Evolutionary conservation across 1,140 invertebrate species (phyloP).

Genomic region (Sarcophaga peregrina): DNA sequence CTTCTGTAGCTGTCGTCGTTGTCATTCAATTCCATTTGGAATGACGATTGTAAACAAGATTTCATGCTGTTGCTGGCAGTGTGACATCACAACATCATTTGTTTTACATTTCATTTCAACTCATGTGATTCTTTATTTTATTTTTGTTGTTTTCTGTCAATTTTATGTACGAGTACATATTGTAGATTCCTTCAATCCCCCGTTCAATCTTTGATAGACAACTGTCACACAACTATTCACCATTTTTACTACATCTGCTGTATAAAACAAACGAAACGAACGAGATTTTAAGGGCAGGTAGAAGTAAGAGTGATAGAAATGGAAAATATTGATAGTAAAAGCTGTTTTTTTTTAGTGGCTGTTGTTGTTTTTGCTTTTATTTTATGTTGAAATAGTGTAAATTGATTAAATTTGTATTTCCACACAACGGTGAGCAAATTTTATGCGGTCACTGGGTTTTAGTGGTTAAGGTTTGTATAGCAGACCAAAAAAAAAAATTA

Average conservation of each 20-base stretch:
- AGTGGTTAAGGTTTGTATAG: neutral
- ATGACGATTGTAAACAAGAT: too few species aligned
- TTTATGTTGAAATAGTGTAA: neutral
- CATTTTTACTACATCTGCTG: neutral
- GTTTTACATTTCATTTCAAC: neutral
- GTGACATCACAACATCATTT: too few species aligned
- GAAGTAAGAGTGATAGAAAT: neutral
- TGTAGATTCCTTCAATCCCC: neutral
- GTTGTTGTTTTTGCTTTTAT: too few species aligned
- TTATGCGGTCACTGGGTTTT: neutral
- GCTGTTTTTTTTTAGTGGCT: too few species aligned
- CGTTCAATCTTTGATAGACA: neutral
- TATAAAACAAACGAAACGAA: neutral
- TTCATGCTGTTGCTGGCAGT: too few species aligned
- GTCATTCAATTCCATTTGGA: too few species aligned
- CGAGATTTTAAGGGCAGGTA: neutral
- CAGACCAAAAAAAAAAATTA: too few species aligned
- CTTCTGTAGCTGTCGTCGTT: too few species aligned
- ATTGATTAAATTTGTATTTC: slow-evolving; percentile 7
- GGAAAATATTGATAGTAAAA: neutral
- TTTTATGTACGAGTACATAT: too few species aligned
- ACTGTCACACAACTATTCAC: neutral
- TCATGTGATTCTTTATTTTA: neutral
- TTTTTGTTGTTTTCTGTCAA: too few species aligned
- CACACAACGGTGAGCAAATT: neutral